These are phyloP conservation scores for Drosophila leonis DNA, from an alignment of 2,888 invertebrate genomes.

Conservation along the genomic window DNA sequence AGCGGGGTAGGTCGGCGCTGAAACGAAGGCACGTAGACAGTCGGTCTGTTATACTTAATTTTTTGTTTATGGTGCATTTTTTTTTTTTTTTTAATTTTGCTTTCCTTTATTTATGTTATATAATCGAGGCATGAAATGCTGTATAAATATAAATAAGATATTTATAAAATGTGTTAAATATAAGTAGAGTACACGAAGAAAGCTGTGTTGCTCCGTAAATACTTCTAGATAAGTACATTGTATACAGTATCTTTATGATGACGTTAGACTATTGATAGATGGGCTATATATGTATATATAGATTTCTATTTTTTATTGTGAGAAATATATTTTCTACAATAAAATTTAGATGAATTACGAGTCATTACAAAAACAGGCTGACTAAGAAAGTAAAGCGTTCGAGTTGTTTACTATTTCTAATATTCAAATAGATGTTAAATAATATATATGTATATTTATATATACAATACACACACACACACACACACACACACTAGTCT, in stretches of 20 bases:
- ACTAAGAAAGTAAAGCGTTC: slow-evolving; percentile 29
- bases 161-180: slow-evolving; percentile 30
- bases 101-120: slow-evolving; percentile 67
- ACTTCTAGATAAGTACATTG: slow-evolving; percentile 1
- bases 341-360: background rate
- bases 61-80: background rate
- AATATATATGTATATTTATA: slow-evolving; percentile 2
- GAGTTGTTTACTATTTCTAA: slow-evolving; percentile 30
- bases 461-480: background rate
- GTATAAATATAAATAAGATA: slow-evolving; percentile 48
- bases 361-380: slow-evolving; percentile 7
- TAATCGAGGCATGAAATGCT: slow-evolving; percentile 50
- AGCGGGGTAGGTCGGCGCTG: slow-evolving; percentile 7
- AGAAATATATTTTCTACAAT: background rate
- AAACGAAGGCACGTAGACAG: slow-evolving; percentile 55
- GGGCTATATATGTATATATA: background rate
- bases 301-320: background rate
- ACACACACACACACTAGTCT: background rate
- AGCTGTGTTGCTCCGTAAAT: background rate
- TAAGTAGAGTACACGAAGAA: slow-evolving; percentile 3
- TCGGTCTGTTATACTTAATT: slow-evolving; percentile 50
- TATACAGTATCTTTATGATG: background rate
- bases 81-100: slow-evolving; percentile 1
- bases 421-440: slow-evolving; percentile 7
- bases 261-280: background rate